Evolutionary conservation across 2,888 invertebrate species (phyloP).

Genomic region (Polydesmus complanatus): DNA sequence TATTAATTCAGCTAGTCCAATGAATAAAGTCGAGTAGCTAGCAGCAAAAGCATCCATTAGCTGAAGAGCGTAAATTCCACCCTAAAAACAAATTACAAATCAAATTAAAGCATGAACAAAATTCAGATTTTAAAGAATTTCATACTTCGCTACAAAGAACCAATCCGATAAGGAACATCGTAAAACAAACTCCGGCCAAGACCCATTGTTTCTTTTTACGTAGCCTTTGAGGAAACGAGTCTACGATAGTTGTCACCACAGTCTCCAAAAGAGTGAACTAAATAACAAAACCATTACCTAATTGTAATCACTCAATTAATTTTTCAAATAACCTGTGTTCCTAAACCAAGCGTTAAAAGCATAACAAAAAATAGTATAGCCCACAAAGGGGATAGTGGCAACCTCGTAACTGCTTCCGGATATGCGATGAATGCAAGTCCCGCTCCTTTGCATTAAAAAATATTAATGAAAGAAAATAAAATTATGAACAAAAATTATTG

Average conservation of each 20-base stretch:
- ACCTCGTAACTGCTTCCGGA: constrained; percentile 25
- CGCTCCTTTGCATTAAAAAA: constrained; percentile 20
- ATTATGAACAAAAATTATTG: too few species aligned
- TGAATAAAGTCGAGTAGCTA: constrained; percentile 56
- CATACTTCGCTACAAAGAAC: constrained; percentile 51
- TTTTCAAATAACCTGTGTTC: constrained; percentile 12
- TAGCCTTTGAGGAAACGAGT: constrained; percentile 35
- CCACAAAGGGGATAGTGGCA: constrained; percentile 26
- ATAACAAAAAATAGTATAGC: constrained; percentile 25
- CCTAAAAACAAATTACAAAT: constrained; percentile 32
- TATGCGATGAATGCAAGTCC: constrained; percentile 27
- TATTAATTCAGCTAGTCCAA: constrained; percentile 52
- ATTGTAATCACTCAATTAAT: background rate
- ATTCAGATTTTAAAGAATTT: background rate
- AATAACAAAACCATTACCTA: background rate
- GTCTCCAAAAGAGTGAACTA: constrained; percentile 40
- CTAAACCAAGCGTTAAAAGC: constrained; percentile 19
- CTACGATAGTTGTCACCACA: constrained; percentile 39
- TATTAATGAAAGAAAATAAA: too few species aligned
- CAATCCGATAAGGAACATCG: constrained; percentile 52
- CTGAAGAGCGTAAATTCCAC: constrained; percentile 57
- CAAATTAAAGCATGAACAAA: background rate
- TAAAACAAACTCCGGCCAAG: constrained; percentile 48
- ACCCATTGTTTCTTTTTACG: constrained; percentile 34
- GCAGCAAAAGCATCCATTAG: constrained; percentile 63